Evolutionary conservation across 2,888 invertebrate species (phyloP), one percentile per base, ranked within the genome.

Genomic region (Leptinotarsa rubiginosa): DNA sequence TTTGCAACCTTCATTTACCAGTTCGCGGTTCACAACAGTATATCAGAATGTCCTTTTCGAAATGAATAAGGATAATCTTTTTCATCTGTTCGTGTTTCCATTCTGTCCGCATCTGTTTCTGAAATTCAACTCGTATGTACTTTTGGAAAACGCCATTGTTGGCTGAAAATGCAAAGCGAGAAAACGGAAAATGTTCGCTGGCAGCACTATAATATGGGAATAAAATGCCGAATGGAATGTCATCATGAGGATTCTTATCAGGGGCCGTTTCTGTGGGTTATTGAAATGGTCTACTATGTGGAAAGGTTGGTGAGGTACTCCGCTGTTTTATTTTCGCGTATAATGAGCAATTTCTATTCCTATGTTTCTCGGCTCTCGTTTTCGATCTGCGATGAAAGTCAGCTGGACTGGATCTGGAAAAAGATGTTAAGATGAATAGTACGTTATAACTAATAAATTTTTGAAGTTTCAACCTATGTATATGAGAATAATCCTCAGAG

Each of bases 211-310:
- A 56, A 56, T 22, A 13, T 56, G 22, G 56, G 22, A 56, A 56
- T 56, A 56, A 56, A 56, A 56, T 22, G 20, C 56, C 56, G 56
- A 22, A 22, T 56, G 56, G 22, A 56, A 13, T 56, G 56, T 25
- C 56, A 56, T 56, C 56, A 56, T 4, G 20, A 56, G 22, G 3
- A 13, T 22, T 56, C 25, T 54, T 56, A 22, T 20, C 22, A 18
- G 52, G 18, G n/a, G 18, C 52, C 18, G 12, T 52, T 52, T 18
- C 52, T 52, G 18, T 52, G 52, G 7, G 18, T 52, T 52, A n/a
- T 52, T 18, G 18, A 52, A 52, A 52, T 18, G 56, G 13, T 20
- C 56, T 56, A 20, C 20, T 20, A 22, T 20, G 56, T 22, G 13
- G 25, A 22, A 13, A 56, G 15, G 22, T 25, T 56, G 56, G 56